phyloP scores from a whole-genome alignment of 2,888 invertebrate genomes.

The Agrenia bidenticulata region DNA sequence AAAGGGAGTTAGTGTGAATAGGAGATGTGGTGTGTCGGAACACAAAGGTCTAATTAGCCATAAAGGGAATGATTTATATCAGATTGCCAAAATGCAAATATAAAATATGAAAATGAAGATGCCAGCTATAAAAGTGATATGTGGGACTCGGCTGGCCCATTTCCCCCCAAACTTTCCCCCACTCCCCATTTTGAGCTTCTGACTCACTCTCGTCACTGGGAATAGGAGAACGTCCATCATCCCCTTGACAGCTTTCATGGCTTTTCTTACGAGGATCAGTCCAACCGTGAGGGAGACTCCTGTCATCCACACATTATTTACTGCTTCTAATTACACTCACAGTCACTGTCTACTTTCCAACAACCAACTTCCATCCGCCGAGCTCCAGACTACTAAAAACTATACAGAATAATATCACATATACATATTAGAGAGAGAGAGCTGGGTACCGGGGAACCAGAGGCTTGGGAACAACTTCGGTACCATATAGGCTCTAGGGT shows the following conservation, averaged over 20 bases:
- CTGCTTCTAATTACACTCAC: constrained; percentile 51
- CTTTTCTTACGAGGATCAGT: constrained; percentile 49
- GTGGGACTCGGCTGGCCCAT: constrained; percentile 46
- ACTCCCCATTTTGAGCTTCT: too few relatives aligned
- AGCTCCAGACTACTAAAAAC: constrained; percentile 2
- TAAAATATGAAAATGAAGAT: constrained; percentile 52
- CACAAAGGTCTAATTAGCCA: constrained; percentile 53
- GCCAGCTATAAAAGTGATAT: constrained; percentile 51
- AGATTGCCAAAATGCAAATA: constrained; percentile 51
- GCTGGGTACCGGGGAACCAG: too few relatives aligned
- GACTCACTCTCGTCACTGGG: constrained; percentile 48
- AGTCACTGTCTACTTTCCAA: constrained; percentile 32
- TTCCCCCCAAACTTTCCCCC: constrained; percentile 35
- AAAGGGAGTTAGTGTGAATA: constrained; percentile 38
- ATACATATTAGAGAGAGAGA: too few relatives aligned
- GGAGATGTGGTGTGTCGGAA: constrained; percentile 51
- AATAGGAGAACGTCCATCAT: constrained; percentile 49
- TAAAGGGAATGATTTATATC: constrained; percentile 52
- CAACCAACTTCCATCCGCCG: constrained; percentile 12
- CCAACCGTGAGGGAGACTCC: constrained; percentile 49
- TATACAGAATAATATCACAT: too few relatives aligned
- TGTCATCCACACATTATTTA: constrained; percentile 51
- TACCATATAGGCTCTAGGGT: too few relatives aligned
- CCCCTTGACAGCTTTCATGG: constrained; percentile 47
- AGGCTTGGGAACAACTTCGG: too few relatives aligned